phyloP scores from a whole-genome alignment of 2,113 vertebrate genomes.

The Misgurnus anguillicaudatus region DNA sequence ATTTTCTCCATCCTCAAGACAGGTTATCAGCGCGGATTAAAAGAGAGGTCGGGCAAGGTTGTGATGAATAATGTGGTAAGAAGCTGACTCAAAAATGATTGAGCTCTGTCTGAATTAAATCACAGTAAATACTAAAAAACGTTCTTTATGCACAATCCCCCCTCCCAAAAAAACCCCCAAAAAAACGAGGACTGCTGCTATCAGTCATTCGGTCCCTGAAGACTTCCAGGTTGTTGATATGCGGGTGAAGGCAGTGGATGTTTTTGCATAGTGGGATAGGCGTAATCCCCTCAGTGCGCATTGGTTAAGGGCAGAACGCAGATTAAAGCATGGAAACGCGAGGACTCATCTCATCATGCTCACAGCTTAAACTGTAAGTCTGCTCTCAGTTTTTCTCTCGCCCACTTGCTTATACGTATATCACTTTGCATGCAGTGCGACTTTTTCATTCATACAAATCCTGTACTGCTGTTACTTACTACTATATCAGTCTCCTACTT shows the following conservation, averaged over 20 bases:
- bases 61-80: slow-evolving; percentile 5
- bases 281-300: slow-evolving; percentile 31
- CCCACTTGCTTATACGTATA: neutral
- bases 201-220: slow-evolving; percentile 23
- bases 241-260: slow-evolving; percentile 28
- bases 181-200: neutral
- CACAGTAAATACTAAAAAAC: neutral
- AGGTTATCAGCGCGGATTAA: slow-evolving; percentile 26
- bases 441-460: slow-evolving; percentile 27
- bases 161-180: neutral
- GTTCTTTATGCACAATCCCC: neutral
- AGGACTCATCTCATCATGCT: slow-evolving; percentile 44
- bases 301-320: slow-evolving; percentile 39
- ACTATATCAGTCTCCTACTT: neutral
- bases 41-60: slow-evolving; percentile 13
- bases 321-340: slow-evolving; percentile 43
- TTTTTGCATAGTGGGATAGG: slow-evolving; percentile 19
- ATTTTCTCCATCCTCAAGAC: slow-evolving; percentile 11
- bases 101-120: neutral
- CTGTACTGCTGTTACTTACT: neutral
- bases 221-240: slow-evolving; percentile 41
- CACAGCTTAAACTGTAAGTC: slow-evolving; percentile 35
- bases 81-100: slow-evolving; percentile 6
- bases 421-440: neutral
- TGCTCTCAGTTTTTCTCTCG: slow-evolving; percentile 15